phyloP scores from a whole-genome alignment of 2,888 invertebrate genomes.

The Sclerodermus sp. region DNA sequence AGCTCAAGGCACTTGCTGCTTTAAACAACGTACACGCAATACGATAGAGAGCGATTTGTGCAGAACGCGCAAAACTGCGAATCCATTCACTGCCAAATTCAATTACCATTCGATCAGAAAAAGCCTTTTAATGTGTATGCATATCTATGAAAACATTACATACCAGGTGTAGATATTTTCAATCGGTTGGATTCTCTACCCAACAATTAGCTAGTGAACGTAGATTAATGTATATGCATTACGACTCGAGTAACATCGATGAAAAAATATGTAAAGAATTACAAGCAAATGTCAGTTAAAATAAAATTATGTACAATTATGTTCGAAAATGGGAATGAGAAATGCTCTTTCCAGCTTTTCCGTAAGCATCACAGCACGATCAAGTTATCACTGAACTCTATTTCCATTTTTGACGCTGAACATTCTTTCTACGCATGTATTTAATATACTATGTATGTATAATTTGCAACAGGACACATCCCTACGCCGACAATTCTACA shows the following conservation, averaged over 20 bases:
- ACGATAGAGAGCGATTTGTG: too few relatives aligned
- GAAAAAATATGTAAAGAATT: conserved; percentile 4
- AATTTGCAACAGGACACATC: conserved; percentile 30
- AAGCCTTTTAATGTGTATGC: too few relatives aligned
- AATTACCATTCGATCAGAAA: too few relatives aligned
- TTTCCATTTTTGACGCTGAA: too few relatives aligned
- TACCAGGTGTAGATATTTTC: too few relatives aligned
- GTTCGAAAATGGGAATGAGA: conserved; percentile 22
- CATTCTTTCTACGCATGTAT: conserved; percentile 7
- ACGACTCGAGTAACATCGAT: too few relatives aligned
- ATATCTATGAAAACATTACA: too few relatives aligned
- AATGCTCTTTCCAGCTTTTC: conserved; percentile 9
- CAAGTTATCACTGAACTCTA: not conserved
- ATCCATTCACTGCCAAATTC: too few relatives aligned
- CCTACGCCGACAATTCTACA: conserved; percentile 25
- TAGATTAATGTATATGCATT: too few relatives aligned
- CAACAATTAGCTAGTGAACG: too few relatives aligned
- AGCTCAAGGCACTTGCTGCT: not conserved
- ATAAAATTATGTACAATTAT: conserved; percentile 16
- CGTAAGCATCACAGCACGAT: conserved; percentile 22
- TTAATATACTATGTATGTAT: conserved; percentile 24
- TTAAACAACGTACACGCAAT: conserved; percentile 6
- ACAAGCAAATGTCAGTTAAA: conserved; percentile 6
- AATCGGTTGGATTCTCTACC: too few relatives aligned
- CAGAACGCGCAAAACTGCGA: too few relatives aligned